Conservation (phyloP, 2,888 invertebrate genomes). For the Diplazon laetatorius region DNA sequence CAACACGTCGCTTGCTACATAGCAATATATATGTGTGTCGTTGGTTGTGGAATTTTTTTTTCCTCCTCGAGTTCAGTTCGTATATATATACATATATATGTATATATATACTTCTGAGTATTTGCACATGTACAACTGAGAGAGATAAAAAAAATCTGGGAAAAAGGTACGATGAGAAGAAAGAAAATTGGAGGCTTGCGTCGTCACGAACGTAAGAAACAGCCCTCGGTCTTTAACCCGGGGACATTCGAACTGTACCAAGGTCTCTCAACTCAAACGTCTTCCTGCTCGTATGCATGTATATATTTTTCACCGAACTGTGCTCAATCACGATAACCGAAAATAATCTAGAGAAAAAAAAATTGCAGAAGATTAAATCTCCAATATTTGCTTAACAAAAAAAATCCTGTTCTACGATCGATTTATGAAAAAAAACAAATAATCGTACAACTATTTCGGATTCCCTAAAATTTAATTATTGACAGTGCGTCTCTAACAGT, state of each 20-base stretch:
- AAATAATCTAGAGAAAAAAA: neutral
- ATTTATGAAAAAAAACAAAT: too few relatives aligned
- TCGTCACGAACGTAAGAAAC: slow-evolving; percentile 71
- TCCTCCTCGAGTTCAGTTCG: slow-evolving; percentile 21
- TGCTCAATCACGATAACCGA: neutral
- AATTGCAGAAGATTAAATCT: neutral
- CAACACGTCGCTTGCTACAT: slow-evolving; percentile 62
- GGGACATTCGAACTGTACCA: slow-evolving; percentile 65
- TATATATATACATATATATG: too few relatives aligned
- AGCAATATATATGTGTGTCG: slow-evolving; percentile 58
- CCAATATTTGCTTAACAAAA: too few relatives aligned
- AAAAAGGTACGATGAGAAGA: slow-evolving; percentile 65
- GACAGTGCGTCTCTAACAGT: too few relatives aligned
- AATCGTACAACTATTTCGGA: too few relatives aligned
- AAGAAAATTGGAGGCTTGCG: slow-evolving; percentile 46
- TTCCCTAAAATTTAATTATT: too few relatives aligned
- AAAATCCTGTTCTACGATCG: too few relatives aligned
- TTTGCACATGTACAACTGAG: slow-evolving; percentile 34
- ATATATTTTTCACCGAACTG: neutral
- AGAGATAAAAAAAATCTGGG: slow-evolving; percentile 67
- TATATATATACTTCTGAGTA: too few relatives aligned
- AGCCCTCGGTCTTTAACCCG: slow-evolving; percentile 74
- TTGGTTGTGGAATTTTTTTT: slow-evolving; percentile 35
- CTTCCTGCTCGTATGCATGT: neutral
- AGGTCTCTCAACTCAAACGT: slow-evolving; percentile 54